Base-by-base conservation (phyloP, 1,140 invertebrate species). In the Halictus rubicundus region DNA sequence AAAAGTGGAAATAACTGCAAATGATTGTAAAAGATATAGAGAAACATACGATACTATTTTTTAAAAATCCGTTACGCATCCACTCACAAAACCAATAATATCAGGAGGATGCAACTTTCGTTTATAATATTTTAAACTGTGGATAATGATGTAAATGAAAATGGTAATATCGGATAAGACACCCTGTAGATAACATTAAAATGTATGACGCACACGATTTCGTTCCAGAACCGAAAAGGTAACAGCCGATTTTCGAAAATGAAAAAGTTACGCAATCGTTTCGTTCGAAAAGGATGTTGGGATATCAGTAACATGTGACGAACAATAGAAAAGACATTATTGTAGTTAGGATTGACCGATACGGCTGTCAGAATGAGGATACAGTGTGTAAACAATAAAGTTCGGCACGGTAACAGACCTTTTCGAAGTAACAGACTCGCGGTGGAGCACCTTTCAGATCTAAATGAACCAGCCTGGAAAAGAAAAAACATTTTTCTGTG, bases 361-460 rank as follows among this genome's bases (percentile, higher is more conserved):
- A 37, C 9, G 72, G 37, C 65, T 52, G 23, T 60, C 70, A 82
- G 23, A 54, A 10, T 54, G 23, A 9, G 37, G 59, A 81, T 57
- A 66, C 54, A 27, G 42, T 61, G 63, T 74, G 78, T 82, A 87
- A 88, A 84, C 84, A 85, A 84, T 81, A 68, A 49, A 69, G 61
- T 82, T 76, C 59, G 75, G 59, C 27, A n/a, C 25, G 2, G 19
- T 27, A 57, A 83, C 70, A 32, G 89, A 95, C 94, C 93, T 96
- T 94, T 92, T 95, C 95, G 46, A 96, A 94, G 88, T 95, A 96
- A 37, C 90, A 91, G 32, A 96, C 90, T 89, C 95, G 96, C 23
- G 95, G 95, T 8, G 96, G 95, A 23, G 95, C 95, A 27, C 96
- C 96, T 91, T 97, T 97, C n/a, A 96, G 90, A 92, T 97, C 96